Conservation (phyloP, 2,797 vertebrate genomes). For the Thamnophis elegans region DNA sequence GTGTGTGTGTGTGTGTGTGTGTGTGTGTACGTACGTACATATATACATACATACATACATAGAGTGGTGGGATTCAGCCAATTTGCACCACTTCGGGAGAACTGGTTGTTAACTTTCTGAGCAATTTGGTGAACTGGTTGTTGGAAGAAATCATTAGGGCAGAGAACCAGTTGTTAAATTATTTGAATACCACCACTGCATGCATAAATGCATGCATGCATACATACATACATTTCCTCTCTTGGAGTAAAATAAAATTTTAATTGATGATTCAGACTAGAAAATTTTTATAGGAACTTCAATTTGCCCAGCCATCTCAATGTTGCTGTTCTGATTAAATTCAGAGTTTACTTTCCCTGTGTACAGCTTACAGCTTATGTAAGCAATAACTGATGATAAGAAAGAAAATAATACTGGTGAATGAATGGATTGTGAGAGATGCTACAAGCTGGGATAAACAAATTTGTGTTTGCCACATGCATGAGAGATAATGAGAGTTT, state of each 20-base stretch:
- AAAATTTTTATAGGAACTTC: background rate
- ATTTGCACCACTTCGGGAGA: no score
- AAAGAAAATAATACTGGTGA: background rate
- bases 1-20: no score
- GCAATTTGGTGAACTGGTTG: no score
- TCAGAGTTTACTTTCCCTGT: background rate
- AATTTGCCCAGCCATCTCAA: background rate
- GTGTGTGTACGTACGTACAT: no score
- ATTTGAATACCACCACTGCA: no score
- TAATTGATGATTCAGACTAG: background rate
- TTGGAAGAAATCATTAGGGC: no score
- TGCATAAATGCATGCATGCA: no score
- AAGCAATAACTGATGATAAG: background rate
- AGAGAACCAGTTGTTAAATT: no score
- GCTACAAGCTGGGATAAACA: background rate
- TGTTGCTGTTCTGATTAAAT: background rate
- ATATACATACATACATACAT: no score
- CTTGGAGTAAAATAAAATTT: background rate
- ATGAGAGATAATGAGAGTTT: background rate
- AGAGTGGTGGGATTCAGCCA: no score
- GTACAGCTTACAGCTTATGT: background rate
- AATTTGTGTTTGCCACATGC: background rate
- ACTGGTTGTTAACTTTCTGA: no score
- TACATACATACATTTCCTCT: background rate
- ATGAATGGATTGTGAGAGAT: background rate